Base-by-base conservation (phyloP, 2,797 vertebrate species). In the Acanthurus leucopareius region DNA sequence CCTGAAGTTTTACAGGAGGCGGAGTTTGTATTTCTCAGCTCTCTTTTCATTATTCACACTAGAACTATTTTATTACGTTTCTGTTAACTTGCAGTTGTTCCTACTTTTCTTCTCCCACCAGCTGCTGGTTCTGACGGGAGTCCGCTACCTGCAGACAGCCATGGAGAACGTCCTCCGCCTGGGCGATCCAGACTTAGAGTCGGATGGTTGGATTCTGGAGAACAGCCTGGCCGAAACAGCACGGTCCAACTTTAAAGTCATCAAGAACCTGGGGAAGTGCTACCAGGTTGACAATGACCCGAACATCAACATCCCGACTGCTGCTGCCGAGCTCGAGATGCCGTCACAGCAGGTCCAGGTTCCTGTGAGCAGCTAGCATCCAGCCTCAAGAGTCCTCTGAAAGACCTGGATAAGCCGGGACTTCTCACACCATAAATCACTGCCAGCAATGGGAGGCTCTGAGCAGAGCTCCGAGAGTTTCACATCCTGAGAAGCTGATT, bases 61-160 rank as follows among this genome's bases (percentile, higher is more conserved):
- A n/a, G n/a, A n/a, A n/a, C n/a, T n/a, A n/a, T n/a, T n/a, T n/a
- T n/a, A n/a, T n/a, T n/a, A n/a, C n/a, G n/a, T n/a, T n/a, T n/a
- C n/a, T n/a, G n/a, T n/a, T n/a, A n/a, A n/a, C n/a, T n/a, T n/a
- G n/a, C n/a, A n/a, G n/a, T n/a, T n/a, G n/a, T n/a, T n/a, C n/a
- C n/a, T 10, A 15, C 5, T 19, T 51, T 28, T 73, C 16, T 52
- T 20, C 42, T 47, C 4, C 40, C 38, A 11, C 14, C 89, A 98
- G 97, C 91, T 97, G 58, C 95, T 95, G 60, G 96, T 98, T 28
- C 94, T 97, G 60, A 96, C 93, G 0, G 97, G 97, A 0, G 96
- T 97, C 3, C 95, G 97, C 5, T 98, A 97, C 88, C 95, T 98
- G 52, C 97, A 98, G 93, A 98, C 97, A 0, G 94, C 97, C 80